Evolutionary conservation across 2,113 vertebrate species (phyloP), one percentile per base, ranked within the genome.

Genomic region (Leucosticte australis): DNA sequence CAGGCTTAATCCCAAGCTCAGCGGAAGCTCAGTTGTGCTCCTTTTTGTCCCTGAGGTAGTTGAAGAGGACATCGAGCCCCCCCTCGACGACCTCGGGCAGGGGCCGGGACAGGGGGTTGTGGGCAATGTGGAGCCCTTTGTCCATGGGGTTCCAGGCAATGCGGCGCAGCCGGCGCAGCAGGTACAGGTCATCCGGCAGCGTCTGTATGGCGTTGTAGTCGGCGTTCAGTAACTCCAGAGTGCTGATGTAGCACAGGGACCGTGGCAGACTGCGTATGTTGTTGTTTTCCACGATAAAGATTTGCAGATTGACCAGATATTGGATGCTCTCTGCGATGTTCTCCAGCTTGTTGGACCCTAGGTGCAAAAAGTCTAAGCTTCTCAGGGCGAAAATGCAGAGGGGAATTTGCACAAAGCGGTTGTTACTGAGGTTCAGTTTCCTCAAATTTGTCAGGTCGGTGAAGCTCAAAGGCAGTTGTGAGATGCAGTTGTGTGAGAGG

Each of bases 351-450:
- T 99, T 99, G 95, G 98, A 98, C 57, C 99, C 99, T 39, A 99
- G 94, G 33, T 99, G 99, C 59, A 99, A 92, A 97, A 99, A 99
- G 47, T 98, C 98, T 64, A 99, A 97, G 64, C 96, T 98, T 93
- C 97, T 98, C 97, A 99, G 97, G 2, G 97, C 92, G 3, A 99
- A 99, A 87, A 99, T 97, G 10, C 99, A 99, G 68, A 98, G 85
- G 5, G 99, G 99, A 94, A 99, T 98, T 95, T 99, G 98, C 7
- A 84, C 89, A 5, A 99, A 98, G 46, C 42, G 91, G 87, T 99
- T 99, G 97, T 99, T 98, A 95, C 99, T 99, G 15, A 99, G 98
- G 96, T 99, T 99, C 86, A 99, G 97, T 87, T 99, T 99, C 94
- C 95, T 97, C 73, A 99, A 96, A 19, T 79, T 98, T 26, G 92